A percentile compares a stretch with the other conserved stretches of the same genome.
Conservation (phyloP, 2,888 invertebrate species). For the Schrankia costaestrigalis region DNA sequence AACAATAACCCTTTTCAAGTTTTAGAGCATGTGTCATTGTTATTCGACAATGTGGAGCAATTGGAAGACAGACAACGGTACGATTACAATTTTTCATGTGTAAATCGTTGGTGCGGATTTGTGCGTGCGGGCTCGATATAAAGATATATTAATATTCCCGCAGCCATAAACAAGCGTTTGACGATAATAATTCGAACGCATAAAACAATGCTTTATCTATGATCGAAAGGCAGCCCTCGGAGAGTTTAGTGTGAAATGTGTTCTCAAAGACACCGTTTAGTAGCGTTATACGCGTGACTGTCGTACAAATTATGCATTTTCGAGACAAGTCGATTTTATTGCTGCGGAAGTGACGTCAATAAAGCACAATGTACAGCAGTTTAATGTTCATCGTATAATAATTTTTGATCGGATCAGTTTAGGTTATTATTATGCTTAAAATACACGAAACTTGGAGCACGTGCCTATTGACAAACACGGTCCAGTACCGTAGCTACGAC, state of each 20-base stretch:
- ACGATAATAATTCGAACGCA: constrained; percentile 74
- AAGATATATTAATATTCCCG: constrained; percentile 73
- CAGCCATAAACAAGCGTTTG: constrained; percentile 70
- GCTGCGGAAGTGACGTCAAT: constrained; percentile 77
- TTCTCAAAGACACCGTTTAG: constrained; percentile 78
- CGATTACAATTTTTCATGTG: constrained; percentile 25
- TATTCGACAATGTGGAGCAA: constrained; percentile 19
- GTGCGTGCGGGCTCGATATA: constrained; percentile 66
- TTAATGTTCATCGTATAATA: constrained; percentile 75
- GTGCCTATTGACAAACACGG: constrained; percentile 27
- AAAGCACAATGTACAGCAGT: constrained; percentile 73
- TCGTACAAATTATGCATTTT: constrained; percentile 78
- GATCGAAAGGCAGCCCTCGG: constrained; percentile 65
- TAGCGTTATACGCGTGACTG: constrained; percentile 77
- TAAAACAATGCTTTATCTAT: constrained; percentile 77
- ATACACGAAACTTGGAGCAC: constrained; percentile 50
- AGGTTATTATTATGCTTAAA: constrained; percentile 55
- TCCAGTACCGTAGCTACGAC: constrained; percentile 6
- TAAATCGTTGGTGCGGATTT: constrained; percentile 30
- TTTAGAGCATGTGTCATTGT: constrained; percentile 25
- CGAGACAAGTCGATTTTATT: constrained; percentile 77
- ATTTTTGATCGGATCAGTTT: constrained; percentile 65
- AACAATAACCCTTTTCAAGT: constrained; percentile 33
- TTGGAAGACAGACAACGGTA: constrained; percentile 22
- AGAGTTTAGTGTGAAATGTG: constrained; percentile 78